phyloP scores from a whole-genome alignment of 2,797 vertebrate species.

The Protosalanx chinensis region DNA sequence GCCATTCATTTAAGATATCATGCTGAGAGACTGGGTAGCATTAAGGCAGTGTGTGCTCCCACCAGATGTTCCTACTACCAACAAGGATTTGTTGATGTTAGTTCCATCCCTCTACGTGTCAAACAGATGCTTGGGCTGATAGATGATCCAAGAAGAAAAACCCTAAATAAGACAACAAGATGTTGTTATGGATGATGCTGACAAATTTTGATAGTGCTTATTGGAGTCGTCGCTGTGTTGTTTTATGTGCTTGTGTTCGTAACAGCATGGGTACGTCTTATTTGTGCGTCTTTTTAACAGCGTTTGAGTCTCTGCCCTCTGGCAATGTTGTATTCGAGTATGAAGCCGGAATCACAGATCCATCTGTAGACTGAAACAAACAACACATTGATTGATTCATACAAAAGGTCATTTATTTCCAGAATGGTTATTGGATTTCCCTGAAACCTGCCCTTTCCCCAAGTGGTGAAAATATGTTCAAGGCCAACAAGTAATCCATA shows the following conservation, averaged over 20 bases:
- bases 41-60: conserved; percentile 31
- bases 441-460: conserved; percentile 38
- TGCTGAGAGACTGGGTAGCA: conserved; percentile 22
- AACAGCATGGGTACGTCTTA: neutral
- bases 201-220: neutral
- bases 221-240: neutral
- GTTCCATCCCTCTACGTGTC: conserved; percentile 39
- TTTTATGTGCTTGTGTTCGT: neutral
- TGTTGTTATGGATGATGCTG: neutral
- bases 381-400: conserved; percentile 34
- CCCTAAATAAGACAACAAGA: neutral
- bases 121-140: conserved; percentile 46
- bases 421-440: conserved; percentile 40
- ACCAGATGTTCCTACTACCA: conserved; percentile 34
- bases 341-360: conserved; percentile 42
- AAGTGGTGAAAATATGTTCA: neutral
- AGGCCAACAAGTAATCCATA: neutral
- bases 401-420: conserved; percentile 49
- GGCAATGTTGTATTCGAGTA: conserved; percentile 27
- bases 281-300: neutral
- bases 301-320: conserved; percentile 26
- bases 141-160: neutral
- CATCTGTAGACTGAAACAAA: conserved; percentile 13
- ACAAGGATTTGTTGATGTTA: conserved; percentile 42
- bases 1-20: conserved; percentile 33